Evolutionary conservation across 2,888 invertebrate genomes (phyloP), one percentile per base, ranked within the genome.

Genomic region (Eristalinus sepulchralis): DNA sequence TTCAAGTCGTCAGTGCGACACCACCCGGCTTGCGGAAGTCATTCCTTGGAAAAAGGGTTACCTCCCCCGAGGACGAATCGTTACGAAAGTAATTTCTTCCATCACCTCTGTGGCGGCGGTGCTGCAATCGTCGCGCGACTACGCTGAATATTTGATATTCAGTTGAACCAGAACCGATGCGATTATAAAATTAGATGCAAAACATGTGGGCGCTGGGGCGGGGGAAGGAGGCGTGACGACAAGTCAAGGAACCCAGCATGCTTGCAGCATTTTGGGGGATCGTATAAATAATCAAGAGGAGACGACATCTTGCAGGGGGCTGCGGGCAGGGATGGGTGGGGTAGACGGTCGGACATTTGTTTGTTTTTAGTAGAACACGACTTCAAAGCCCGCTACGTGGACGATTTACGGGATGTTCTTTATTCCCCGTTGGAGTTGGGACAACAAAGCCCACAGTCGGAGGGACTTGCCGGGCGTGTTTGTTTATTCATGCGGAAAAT

Each of bases 121-220:
- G 27, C 27, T 22, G 10, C n/a, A 10, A 9, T 1, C 17, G 13
- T 27, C 24, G 17, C 8, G 13, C 33, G 63, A 4, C 10, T 24
- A 55, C n/a, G 57, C 31, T 75, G 66, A 39, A 75, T 75, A 75
- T 66, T 75, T 75, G 64, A 75, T 57, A 75, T 66, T 75, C 75
- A 75, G 64, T 75, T 59, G 31, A 64, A 22, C 27, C 31, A 31
- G 31, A 17, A 31, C 34, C 39, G 59, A 66, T 27, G 75, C 63
- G 73, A 73, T 64, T 64, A 75, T 39, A 59, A 75, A 75, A 75
- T 59, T 59, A 66, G 39, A 59, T 34, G 31, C 31, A n/a, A 27
- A n/a, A n/a, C 60, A 3, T 31, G 31, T 24, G 60, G 3, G 31
- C 27, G 27, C 2, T 31, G 22, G 66, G 13, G 13, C 36, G 0